A percentile compares a stretch with the other conserved stretches of the same genome.
Evolutionary conservation across 1,140 invertebrate species (phyloP).

Genomic region (Calephelis virginiensis): DNA sequence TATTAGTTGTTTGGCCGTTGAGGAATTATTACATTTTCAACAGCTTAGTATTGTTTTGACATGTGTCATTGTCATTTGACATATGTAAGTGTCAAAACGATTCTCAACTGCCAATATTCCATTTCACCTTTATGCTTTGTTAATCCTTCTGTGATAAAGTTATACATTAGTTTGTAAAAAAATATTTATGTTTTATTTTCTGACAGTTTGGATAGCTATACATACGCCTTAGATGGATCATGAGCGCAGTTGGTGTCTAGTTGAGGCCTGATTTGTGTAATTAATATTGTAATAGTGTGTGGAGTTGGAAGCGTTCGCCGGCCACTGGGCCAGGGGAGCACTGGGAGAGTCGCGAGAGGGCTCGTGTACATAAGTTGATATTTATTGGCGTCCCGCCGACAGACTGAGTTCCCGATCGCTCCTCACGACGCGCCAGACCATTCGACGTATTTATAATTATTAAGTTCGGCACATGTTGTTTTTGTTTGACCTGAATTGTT

Average conservation of each 20-base stretch:
- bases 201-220: conserved; percentile 17
- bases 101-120: neutral
- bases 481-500: conserved; percentile 76
- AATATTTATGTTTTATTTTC: conserved; percentile 15
- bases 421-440: conserved; percentile 58
- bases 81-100: neutral
- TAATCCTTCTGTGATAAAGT: conserved; percentile 15
- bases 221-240: conserved; percentile 2
- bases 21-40: neutral
- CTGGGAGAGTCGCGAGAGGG: conserved; percentile 50
- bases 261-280: conserved; percentile 17
- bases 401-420: conserved; percentile 53
- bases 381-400: conserved; percentile 67
- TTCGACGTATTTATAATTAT: conserved; percentile 65
- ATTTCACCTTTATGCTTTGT: conserved; percentile 10
- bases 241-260: conserved; percentile 12
- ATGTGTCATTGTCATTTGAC: neutral
- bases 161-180: conserved; percentile 15
- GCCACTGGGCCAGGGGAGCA: conserved; percentile 16
- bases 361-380: conserved; percentile 74
- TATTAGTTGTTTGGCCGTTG: neutral
- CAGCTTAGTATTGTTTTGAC: neutral
- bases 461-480: conserved; percentile 75
- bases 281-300: conserved; percentile 18
- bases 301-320: conserved; percentile 12